A percentile compares a stretch with the other conserved stretches of the same genome.
Evolutionary conservation across 2,113 vertebrate genomes (phyloP).

Genomic region (Labeo catla): DNA sequence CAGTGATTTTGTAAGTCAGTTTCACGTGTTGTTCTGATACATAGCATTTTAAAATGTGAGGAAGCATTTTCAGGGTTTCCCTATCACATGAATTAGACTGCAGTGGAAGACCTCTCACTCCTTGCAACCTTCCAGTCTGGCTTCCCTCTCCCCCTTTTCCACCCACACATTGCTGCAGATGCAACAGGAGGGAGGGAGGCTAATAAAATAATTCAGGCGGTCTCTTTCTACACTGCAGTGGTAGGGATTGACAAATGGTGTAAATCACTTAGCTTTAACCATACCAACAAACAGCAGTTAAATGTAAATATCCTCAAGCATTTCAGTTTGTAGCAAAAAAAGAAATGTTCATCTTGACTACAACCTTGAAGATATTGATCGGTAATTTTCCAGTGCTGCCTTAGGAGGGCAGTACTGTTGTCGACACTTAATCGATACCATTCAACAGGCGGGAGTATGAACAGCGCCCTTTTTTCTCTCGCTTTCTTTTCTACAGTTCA

Average conservation of each 20-base stretch:
- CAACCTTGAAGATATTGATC: constrained; percentile 13
- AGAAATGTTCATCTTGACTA: not conserved
- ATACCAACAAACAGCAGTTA: not conserved
- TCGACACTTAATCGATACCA: constrained; percentile 28
- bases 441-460: constrained; percentile 34
- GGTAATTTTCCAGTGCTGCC: constrained; percentile 17
- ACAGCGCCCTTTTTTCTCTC: not conserved
- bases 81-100: constrained; percentile 14
- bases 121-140: constrained; percentile 4
- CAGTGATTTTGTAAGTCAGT: not conserved
- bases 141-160: constrained; percentile 8
- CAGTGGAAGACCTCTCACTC: constrained; percentile 33
- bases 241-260: constrained; percentile 3
- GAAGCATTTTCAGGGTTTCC: not conserved
- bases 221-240: constrained; percentile 29
- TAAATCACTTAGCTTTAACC: not conserved
- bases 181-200: constrained; percentile 34
- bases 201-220: constrained; percentile 35
- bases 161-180: constrained; percentile 44
- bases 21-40: not conserved
- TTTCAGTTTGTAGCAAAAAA: not conserved
- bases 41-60: not conserved
- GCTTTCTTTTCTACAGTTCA: constrained; percentile 6
- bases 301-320: constrained; percentile 7
- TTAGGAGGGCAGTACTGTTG: not conserved